A percentile compares a stretch with the other conserved stretches of the same genome.
Conservation (phyloP, 2,113 vertebrate genomes). For the Oxyruncus cristatus region DNA sequence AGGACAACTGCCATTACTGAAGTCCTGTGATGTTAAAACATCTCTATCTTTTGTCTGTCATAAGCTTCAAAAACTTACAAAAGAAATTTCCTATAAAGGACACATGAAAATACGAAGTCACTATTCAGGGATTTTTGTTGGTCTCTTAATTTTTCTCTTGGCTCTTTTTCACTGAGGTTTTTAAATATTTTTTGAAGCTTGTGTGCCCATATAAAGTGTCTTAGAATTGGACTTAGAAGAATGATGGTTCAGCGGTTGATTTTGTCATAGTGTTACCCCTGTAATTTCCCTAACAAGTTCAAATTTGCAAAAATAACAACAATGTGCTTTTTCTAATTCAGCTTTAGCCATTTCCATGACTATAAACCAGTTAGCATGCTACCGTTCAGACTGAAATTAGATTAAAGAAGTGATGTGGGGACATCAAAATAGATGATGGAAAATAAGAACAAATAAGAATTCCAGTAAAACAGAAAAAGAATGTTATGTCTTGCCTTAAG, state of each 20-base stretch:
- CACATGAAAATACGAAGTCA: background rate
- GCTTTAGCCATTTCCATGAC: background rate
- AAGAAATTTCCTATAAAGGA: slow-evolving; percentile 51
- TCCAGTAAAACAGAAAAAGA: slow-evolving; percentile 43
- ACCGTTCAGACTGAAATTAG: background rate
- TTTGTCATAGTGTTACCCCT: background rate
- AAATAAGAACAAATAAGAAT: slow-evolving; percentile 25
- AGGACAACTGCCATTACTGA: background rate
- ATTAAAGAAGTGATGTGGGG: slow-evolving; percentile 39
- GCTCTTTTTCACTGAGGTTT: background rate
- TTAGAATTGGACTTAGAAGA: background rate
- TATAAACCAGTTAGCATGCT: background rate
- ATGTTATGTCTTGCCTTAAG: slow-evolving; percentile 43
- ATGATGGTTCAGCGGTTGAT: background rate
- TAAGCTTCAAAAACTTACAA: background rate
- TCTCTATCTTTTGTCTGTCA: background rate
- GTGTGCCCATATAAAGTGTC: slow-evolving; percentile 16
- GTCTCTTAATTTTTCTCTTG: background rate
- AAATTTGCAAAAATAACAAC: slow-evolving; percentile 22
- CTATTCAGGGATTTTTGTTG: background rate
- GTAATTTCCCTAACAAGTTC: slow-evolving; percentile 4
- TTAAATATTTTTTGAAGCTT: background rate
- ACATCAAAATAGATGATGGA: slow-evolving; percentile 17
- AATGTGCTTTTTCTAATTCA: slow-evolving; percentile 10
- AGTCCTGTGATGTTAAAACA: background rate